Conservation (phyloP, 2,797 vertebrate species). For the Hyperoplus lanceolatus region DNA sequence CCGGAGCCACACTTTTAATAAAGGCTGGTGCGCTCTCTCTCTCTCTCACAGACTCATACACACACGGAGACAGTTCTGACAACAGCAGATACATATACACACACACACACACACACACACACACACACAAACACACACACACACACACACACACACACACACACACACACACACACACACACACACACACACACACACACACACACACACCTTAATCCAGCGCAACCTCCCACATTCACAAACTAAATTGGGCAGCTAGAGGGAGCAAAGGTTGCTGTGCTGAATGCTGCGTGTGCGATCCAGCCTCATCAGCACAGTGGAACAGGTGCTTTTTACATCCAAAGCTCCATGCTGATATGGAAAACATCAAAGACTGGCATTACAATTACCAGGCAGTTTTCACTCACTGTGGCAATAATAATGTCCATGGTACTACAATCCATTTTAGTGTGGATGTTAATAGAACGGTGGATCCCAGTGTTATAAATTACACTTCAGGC, state of each 20-base stretch:
- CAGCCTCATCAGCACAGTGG: conserved; percentile 52
- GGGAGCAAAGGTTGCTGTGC: conserved; percentile 63
- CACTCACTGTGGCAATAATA: conserved; percentile 72
- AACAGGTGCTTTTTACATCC: conserved; percentile 75
- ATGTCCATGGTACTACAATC: conserved; percentile 62
- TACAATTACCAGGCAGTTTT: conserved; percentile 78
- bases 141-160: conserved; percentile 25
- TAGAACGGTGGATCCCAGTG: conserved; percentile 57
- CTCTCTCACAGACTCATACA: conserved; percentile 69
- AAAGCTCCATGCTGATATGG: conserved; percentile 62
- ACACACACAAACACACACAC: conserved; percentile 8
- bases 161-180: conserved; percentile 10
- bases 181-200: conserved; percentile 10
- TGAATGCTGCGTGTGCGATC: conserved; percentile 42
- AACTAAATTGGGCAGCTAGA: conserved; percentile 55
- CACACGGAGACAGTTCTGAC: conserved; percentile 21
- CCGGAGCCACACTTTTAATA: conserved; percentile 88
- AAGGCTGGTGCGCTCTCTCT: conserved; percentile 78
- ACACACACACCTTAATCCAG: conserved; percentile 49
- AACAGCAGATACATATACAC: conserved; percentile 32
- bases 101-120: conserved; percentile 33
- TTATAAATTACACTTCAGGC: conserved; percentile 80
- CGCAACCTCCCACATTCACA: conserved; percentile 50
- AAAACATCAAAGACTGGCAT: conserved; percentile 77
- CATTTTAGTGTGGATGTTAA: conserved; percentile 64